Base-by-base conservation (phyloP, 1,140 invertebrate species). In the Drosophila kanapiae region DNA sequence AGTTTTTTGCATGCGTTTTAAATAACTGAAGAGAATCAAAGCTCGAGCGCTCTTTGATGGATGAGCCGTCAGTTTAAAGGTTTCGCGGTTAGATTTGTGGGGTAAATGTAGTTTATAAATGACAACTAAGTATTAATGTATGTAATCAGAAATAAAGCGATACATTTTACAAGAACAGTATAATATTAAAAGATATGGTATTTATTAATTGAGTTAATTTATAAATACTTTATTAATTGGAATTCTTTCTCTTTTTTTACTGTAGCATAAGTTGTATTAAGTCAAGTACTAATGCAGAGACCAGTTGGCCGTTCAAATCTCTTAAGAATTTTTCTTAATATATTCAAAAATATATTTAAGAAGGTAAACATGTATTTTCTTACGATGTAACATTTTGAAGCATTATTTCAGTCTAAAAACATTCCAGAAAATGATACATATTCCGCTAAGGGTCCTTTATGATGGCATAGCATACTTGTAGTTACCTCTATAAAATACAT, bases 1-100 rank as follows among this genome's bases (percentile, higher is more conserved):
- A 74, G 40, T 35, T 64, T 18, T 27, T 27, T 16, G 57, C 11
- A 31, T 53, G 27, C 10, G 31, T 47, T 74, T 74, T 69, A 51
- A 53, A 53, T 53, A 51, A 51, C 35, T 35, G 6, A 16, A 4
- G 4, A 35, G 29, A 40, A 43, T 68, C 31, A 53, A n/a, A 42
- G 37, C 29, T 18, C 31, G 7, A 47, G 40, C 31, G 13, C 3
- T 11, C 35, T 62, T 62, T 68, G 35, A 68, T 48, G 35, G 27
- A 31, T 40, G 31, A 43, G 51, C 16, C 29, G 9, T 13, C 10
- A 27, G 16, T 23, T 65, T 68, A 31, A 63, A 42, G 16, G n/a
- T 2, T 18, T 31, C 11, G 23, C 33, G 13, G 45, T 29, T 27
- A 33, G 33, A 53, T 14, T 59, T 31, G 43, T 35, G 45, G 45